phyloP scores from a whole-genome alignment of 2,113 vertebrate genomes.

The Enhydra lutris region DNA sequence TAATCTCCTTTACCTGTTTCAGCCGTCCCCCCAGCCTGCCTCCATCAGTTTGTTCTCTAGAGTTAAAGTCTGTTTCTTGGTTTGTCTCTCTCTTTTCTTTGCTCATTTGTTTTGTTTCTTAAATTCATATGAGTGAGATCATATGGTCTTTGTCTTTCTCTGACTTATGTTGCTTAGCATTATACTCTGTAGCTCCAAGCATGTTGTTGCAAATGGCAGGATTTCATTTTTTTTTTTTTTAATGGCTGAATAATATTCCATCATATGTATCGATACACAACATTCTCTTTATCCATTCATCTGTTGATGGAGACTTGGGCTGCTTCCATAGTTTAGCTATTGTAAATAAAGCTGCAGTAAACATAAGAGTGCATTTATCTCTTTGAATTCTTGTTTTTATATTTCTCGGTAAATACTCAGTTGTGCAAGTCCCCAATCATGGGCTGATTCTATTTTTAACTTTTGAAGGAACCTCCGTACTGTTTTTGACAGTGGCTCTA shows the following conservation, averaged over 20 bases:
- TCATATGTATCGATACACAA: not conserved
- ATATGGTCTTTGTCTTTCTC: not conserved
- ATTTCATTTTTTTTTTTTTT: not conserved
- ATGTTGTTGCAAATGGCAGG: not conserved
- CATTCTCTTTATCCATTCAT: not conserved
- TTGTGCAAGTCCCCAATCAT: not conserved
- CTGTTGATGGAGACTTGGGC: not conserved
- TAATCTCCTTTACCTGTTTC: not conserved
- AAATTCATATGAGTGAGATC: not conserved
- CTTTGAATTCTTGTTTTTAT: not conserved
- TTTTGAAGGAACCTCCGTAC: not conserved
- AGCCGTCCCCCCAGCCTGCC: not conserved
- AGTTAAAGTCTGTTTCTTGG: not conserved
- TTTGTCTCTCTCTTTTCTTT: not conserved
- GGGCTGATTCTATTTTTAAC: not conserved
- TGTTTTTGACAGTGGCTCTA: not conserved
- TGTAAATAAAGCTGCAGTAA: not conserved
- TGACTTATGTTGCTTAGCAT: not conserved
- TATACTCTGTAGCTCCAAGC: not conserved
- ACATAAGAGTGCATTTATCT: not conserved
- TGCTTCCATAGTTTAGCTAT: not conserved
- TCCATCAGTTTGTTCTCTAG: not conserved
- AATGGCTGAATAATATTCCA: not conserved
- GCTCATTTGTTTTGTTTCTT: not conserved
- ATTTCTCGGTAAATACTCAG: not conserved